A percentile compares a stretch with the other conserved stretches of the same genome.
Conservation (phyloP, 2,888 invertebrate genomes). For the Pterostichus niger region DNA sequence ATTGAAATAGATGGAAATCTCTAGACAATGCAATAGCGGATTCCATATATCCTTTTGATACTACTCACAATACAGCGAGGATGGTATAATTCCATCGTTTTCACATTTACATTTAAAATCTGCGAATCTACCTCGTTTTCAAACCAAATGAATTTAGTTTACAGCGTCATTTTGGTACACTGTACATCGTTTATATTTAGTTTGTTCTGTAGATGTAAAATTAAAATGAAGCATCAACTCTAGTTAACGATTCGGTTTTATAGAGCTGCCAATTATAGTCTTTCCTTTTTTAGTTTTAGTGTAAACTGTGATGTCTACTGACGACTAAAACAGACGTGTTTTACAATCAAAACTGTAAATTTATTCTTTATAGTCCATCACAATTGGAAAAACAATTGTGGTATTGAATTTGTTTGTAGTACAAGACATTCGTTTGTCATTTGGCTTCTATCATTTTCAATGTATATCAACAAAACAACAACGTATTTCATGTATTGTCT, state of each 20-base stretch:
- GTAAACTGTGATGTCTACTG: background rate
- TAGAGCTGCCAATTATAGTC: background rate
- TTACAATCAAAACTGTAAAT: too few species aligned
- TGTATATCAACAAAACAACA: too few species aligned
- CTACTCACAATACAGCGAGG: background rate
- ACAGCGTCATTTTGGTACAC: background rate
- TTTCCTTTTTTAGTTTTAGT: conserved; percentile 2
- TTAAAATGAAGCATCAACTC: background rate
- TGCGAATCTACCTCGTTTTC: background rate
- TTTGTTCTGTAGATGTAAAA: background rate
- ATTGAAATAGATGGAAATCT: conserved; percentile 25
- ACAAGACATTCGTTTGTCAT: too few species aligned
- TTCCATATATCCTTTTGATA: conserved; percentile 5
- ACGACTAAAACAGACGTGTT: too few species aligned
- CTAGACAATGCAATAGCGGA: background rate
- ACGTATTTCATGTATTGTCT: too few species aligned
- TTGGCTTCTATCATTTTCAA: too few species aligned
- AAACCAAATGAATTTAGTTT: background rate
- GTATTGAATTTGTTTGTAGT: too few species aligned
- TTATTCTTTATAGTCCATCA: too few species aligned
- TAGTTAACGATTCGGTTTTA: conserved; percentile 6
- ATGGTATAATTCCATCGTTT: conserved; percentile 5
- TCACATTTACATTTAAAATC: conserved; percentile 13
- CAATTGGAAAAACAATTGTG: too few species aligned
- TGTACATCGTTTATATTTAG: conserved; percentile 1